Evolutionary conservation across 2,888 invertebrate genomes (phyloP).

Genomic region (Nomada goodeniana): DNA sequence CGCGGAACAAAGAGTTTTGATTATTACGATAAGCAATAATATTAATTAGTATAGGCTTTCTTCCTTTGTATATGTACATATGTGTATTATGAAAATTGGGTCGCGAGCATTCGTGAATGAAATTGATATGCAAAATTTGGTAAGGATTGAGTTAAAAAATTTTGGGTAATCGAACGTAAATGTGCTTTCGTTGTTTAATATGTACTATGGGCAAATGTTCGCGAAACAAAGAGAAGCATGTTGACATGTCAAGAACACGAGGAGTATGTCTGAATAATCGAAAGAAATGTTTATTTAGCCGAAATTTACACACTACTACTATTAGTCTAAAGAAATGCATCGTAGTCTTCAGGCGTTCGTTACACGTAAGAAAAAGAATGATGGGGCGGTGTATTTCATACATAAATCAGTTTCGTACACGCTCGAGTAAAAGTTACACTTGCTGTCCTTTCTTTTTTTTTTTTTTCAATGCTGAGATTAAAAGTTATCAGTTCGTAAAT

Average conservation of each 20-base stretch:
- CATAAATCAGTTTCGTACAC: slow-evolving; percentile 29
- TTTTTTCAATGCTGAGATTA: slow-evolving; percentile 11
- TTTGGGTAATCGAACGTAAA: neutral
- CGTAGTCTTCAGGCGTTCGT: slow-evolving; percentile 20
- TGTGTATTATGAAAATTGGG: too few species aligned
- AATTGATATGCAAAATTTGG: neutral
- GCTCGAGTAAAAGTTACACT: slow-evolving; percentile 33
- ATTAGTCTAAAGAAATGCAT: slow-evolving; percentile 28
- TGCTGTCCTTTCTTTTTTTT: neutral
- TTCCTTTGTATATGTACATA: too few species aligned
- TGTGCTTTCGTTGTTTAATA: neutral
- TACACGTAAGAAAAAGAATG: slow-evolving; percentile 32
- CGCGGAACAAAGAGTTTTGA: too few species aligned
- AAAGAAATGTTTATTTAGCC: slow-evolving; percentile 50
- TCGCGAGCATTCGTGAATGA: too few species aligned
- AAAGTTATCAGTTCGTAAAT: slow-evolving; percentile 28
- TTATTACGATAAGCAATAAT: too few species aligned
- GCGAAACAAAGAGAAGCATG: neutral
- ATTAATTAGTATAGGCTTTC: too few species aligned
- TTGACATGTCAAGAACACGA: slow-evolving; percentile 15
- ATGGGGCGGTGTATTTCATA: neutral
- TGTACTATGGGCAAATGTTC: neutral
- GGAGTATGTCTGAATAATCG: slow-evolving; percentile 17
- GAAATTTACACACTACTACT: slow-evolving; percentile 40
- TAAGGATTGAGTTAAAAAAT: neutral